Conservation (phyloP, 2,888 invertebrate genomes). For the Drosophila koepferae region DNA sequence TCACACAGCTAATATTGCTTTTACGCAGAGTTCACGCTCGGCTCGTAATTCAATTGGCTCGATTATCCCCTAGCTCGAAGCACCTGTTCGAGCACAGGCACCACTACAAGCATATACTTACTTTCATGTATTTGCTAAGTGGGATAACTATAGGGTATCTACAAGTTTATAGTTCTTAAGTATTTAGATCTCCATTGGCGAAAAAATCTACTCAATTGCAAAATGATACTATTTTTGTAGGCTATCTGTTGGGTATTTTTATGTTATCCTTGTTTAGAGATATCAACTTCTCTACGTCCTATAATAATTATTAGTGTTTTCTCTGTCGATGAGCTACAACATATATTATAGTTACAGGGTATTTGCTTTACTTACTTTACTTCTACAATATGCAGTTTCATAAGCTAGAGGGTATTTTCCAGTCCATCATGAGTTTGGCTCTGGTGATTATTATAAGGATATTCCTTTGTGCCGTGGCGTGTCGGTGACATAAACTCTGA, state of each 20-base stretch:
- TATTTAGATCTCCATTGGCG: neutral
- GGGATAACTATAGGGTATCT: neutral
- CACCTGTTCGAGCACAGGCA: neutral
- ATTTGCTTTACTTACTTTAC: too few species aligned
- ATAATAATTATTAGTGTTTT: too few species aligned
- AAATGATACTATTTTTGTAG: neutral
- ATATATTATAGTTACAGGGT: neutral
- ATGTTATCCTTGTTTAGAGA: neutral
- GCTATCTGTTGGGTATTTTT: neutral
- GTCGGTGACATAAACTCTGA: slow-evolving; percentile 49
- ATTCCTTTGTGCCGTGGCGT: slow-evolving; percentile 48
- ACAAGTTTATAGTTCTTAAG: neutral
- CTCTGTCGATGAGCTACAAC: too few species aligned
- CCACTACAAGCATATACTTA: neutral
- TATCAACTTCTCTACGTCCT: neutral
- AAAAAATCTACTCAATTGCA: neutral
- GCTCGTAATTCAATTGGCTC: slow-evolving; percentile 29
- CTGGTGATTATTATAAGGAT: slow-evolving; percentile 55
- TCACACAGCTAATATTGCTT: neutral
- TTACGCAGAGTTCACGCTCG: slow-evolving; percentile 8
- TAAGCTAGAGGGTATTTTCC: neutral
- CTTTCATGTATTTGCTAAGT: neutral
- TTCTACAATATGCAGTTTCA: neutral
- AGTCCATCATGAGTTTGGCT: neutral
- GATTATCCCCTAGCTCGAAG: slow-evolving; percentile 5